A percentile compares a stretch with the other conserved stretches of the same genome.
These are phyloP conservation scores for Eupelmus urozonus DNA, from an alignment of 2,888 invertebrate genomes.

Conservation along the genomic window DNA sequence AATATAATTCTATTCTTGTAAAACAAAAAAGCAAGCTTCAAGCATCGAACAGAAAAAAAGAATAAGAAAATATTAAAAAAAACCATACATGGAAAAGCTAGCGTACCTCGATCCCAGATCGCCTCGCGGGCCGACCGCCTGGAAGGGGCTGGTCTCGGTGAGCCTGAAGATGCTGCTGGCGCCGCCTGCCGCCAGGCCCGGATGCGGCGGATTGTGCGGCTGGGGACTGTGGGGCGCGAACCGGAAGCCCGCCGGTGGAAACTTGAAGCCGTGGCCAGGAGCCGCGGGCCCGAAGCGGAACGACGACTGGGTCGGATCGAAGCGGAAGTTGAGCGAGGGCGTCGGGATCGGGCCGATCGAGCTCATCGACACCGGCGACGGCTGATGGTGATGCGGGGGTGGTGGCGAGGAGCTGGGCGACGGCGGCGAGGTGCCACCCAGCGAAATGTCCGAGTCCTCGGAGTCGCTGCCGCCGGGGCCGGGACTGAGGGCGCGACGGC, in stretches of 20 bases:
- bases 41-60: too few relatives aligned
- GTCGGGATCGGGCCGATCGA: slow-evolving; percentile 74
- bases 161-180: slow-evolving; percentile 74
- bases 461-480: slow-evolving; percentile 74
- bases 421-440: slow-evolving; percentile 74
- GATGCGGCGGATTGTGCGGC: slow-evolving; percentile 74
- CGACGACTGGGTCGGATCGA: slow-evolving; percentile 73
- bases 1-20: too few relatives aligned
- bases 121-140: slow-evolving; percentile 75
- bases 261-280: slow-evolving; percentile 75
- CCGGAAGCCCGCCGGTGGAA: slow-evolving; percentile 73
- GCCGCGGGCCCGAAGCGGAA: slow-evolving; percentile 74
- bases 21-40: too few relatives aligned
- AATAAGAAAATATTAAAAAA: background rate
- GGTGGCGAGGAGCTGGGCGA: slow-evolving; percentile 74
- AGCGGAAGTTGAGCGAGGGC: slow-evolving; percentile 74
- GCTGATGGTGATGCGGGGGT: slow-evolving; percentile 70
- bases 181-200: slow-evolving; percentile 70
- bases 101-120: slow-evolving; percentile 74
- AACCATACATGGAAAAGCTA: background rate
- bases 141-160: slow-evolving; percentile 75
- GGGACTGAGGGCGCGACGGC: slow-evolving; percentile 72
- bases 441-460: slow-evolving; percentile 75
- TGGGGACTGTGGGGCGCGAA: slow-evolving; percentile 75
- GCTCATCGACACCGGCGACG: slow-evolving; percentile 72